A percentile compares a stretch with the other conserved stretches of the same genome.
Conservation (phyloP, 2,888 invertebrate species). For the Laspeyria flexula region DNA sequence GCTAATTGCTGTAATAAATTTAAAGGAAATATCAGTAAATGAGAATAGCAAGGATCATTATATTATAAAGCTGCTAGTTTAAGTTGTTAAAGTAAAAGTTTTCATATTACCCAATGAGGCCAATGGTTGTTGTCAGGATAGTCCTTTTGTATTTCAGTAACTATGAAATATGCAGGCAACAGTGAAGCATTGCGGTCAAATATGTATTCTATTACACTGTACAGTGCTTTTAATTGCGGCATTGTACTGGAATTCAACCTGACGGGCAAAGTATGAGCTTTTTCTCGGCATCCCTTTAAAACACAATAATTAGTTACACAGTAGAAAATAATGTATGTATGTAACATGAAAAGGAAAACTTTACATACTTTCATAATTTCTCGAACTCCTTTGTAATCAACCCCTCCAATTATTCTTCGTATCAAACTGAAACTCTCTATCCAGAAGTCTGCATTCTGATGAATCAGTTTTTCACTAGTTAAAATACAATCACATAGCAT, state of each 20-base stretch:
- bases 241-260: conserved; percentile 92
- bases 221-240: conserved; percentile 92
- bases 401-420: conserved; percentile 93
- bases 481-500: conserved; percentile 95
- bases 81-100: too few species aligned
- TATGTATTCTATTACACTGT: conserved; percentile 94
- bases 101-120: conserved; percentile 98
- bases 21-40: conserved; percentile 4
- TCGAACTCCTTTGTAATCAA: conserved; percentile 97
- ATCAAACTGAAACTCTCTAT: conserved; percentile 94
- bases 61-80: not conserved
- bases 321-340: too few species aligned
- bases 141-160: conserved; percentile 97
- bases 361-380: conserved; percentile 94
- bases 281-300: conserved; percentile 93
- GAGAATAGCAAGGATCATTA: not conserved
- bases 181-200: conserved; percentile 97
- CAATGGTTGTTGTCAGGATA: conserved; percentile 92
- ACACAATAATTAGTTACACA: conserved; percentile 4
- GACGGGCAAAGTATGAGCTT: conserved; percentile 92
- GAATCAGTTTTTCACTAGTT: conserved; percentile 92
- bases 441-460: conserved; percentile 95
- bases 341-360: not conserved
- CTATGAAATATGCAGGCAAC: conserved; percentile 97
- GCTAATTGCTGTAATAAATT: conserved; percentile 90